A percentile compares a stretch with the other conserved stretches of the same genome.
Evolutionary conservation across 2,888 invertebrate genomes (phyloP).

Genomic region (Aplocera efformata): DNA sequence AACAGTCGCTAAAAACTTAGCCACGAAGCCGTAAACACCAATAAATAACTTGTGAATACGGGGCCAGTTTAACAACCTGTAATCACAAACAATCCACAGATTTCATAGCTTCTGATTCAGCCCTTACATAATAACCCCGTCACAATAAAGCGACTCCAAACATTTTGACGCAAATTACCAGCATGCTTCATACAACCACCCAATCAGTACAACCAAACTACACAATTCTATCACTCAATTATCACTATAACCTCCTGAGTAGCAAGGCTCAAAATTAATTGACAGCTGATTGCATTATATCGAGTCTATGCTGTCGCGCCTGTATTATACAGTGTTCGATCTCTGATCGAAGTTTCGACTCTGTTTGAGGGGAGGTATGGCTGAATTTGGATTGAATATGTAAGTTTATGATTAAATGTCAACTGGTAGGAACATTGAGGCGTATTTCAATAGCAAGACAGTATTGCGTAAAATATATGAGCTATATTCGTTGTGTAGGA

Average conservation of each 20-base stretch:
- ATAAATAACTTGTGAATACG: no score
- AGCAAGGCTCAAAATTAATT: constrained; percentile 40
- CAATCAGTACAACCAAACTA: constrained; percentile 27
- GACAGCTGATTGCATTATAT: constrained; percentile 34
- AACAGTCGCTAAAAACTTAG: no score
- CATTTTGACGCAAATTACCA: constrained; percentile 51
- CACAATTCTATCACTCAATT: constrained; percentile 30
- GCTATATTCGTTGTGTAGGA: constrained; percentile 16
- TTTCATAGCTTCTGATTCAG: constrained; percentile 12
- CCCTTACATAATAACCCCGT: constrained; percentile 35
- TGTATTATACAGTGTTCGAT: constrained; percentile 46
- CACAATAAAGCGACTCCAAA: constrained; percentile 52
- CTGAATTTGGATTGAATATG: constrained; percentile 21
- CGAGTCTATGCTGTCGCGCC: constrained; percentile 38
- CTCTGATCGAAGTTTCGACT: constrained; percentile 5
- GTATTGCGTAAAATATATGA: constrained; percentile 52
- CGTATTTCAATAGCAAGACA: constrained; percentile 46
- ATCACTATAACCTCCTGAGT: constrained; percentile 33
- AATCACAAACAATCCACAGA: neutral
- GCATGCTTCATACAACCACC: constrained; percentile 49
- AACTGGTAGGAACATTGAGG: constrained; percentile 46
- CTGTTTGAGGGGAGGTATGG: constrained; percentile 6
- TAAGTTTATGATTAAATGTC: constrained; percentile 33
- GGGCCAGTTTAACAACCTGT: neutral
- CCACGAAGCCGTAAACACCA: no score